phyloP scores from a whole-genome alignment of 2,113 vertebrate species.

The Pipa parva region DNA sequence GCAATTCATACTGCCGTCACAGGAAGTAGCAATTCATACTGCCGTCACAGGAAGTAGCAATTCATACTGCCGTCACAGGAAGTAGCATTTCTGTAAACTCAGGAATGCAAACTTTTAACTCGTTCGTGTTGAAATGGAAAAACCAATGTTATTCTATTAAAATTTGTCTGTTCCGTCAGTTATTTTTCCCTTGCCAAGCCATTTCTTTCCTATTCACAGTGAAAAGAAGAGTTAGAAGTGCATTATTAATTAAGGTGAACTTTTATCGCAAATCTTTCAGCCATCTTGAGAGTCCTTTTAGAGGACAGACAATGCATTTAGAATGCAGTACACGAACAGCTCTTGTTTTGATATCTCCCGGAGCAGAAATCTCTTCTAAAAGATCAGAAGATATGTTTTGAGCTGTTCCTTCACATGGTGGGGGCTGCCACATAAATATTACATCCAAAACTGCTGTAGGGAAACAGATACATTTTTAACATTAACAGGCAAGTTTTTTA shows the following conservation, averaged over 20 bases:
- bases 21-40: too few relatives aligned
- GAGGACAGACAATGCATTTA: slow-evolving; percentile 2
- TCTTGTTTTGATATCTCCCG: background rate
- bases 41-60: too few relatives aligned
- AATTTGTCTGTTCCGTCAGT: too few relatives aligned
- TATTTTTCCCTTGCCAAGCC: too few relatives aligned
- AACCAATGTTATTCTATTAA: too few relatives aligned
- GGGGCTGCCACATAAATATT: slow-evolving; percentile 5
- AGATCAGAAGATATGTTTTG: background rate
- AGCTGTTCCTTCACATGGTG: accelerated
- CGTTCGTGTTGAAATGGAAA: too few relatives aligned
- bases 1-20: too few relatives aligned
- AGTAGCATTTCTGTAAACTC: too few relatives aligned
- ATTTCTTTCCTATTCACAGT: background rate
- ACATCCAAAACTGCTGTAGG: background rate
- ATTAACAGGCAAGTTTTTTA: background rate
- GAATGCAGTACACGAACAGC: background rate
- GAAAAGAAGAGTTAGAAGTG: slow-evolving; percentile 6
- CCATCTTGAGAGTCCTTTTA: slow-evolving; percentile 13
- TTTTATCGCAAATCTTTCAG: background rate
- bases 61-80: too few relatives aligned
- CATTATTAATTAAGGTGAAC: slow-evolving; percentile 12
- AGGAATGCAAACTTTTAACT: too few relatives aligned
- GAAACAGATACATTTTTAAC: background rate
- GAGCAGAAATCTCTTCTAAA: background rate